Conservation (phyloP, 2,113 vertebrate genomes). For the Ursus arctos region DNA sequence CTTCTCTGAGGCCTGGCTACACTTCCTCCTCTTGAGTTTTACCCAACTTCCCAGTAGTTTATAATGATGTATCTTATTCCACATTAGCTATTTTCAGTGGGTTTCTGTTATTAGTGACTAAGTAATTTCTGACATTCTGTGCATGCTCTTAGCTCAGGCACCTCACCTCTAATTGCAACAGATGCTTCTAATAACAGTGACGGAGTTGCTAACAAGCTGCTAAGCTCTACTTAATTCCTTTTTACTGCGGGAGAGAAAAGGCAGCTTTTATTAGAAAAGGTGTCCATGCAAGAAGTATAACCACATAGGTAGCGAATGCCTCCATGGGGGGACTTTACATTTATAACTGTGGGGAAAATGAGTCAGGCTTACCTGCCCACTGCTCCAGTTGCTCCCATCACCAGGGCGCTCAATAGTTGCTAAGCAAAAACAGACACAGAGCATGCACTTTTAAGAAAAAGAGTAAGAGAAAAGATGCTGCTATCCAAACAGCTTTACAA, state of each 20-base stretch:
- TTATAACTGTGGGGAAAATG: not conserved
- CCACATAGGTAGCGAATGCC: not conserved
- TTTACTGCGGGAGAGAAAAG: not conserved
- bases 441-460: slow-evolving; percentile 12
- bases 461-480: not conserved
- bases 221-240: not conserved
- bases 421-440: slow-evolving; percentile 82
- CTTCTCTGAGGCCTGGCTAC: not conserved
- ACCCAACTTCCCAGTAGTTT: not conserved
- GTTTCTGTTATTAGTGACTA: slow-evolving; percentile 38
- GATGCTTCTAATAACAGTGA: not conserved
- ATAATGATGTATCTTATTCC: not conserved
- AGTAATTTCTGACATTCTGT: slow-evolving; percentile 7
- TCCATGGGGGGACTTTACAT: not conserved
- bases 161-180: not conserved
- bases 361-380: slow-evolving; percentile 93
- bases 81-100: not conserved
- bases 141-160: not conserved
- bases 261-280: not conserved
- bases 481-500: not conserved
- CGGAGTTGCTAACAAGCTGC: not conserved
- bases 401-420: slow-evolving; percentile 94
- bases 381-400: slow-evolving; percentile 93
- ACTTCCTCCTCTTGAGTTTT: not conserved
- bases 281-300: not conserved